Conservation (phyloP, 1,140 invertebrate genomes). For the Macrostomum lignano region DNA sequence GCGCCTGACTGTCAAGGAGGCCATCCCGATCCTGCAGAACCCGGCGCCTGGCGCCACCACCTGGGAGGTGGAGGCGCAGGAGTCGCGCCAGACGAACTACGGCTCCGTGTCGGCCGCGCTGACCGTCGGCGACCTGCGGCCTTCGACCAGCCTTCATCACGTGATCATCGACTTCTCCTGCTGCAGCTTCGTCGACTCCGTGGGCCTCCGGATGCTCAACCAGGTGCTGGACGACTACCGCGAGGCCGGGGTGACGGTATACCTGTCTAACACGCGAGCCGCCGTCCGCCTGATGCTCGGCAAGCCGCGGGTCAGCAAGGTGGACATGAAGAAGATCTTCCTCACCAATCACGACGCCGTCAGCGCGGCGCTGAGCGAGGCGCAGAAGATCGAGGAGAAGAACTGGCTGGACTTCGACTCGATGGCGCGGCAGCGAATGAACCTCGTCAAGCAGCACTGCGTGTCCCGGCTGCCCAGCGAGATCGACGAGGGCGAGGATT, state of each 20-base stretch:
- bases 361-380: neutral
- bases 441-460: too few relatives aligned
- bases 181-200: conserved; percentile 16
- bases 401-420: too few relatives aligned
- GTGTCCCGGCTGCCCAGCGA: too few relatives aligned
- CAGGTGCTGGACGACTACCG: conserved; percentile 8
- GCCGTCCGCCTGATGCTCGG: neutral
- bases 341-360: neutral
- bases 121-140: too few relatives aligned
- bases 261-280: neutral
- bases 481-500: too few relatives aligned
- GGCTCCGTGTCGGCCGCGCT: neutral
- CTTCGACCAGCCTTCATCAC: conserved; percentile 8
- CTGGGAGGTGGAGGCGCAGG: too few relatives aligned
- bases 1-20: conserved; percentile 9
- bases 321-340: neutral
- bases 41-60: neutral
- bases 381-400: neutral
- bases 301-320: neutral
- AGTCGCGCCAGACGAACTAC: neutral
- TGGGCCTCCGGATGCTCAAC: conserved; percentile 12
- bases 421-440: too few relatives aligned
- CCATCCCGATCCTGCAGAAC: conserved; percentile 1
- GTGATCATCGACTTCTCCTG: conserved; percentile 16
- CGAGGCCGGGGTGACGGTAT: neutral